Evolutionary conservation across 2,888 invertebrate species (phyloP).

Genomic region (Pachliopta kotzebuea): DNA sequence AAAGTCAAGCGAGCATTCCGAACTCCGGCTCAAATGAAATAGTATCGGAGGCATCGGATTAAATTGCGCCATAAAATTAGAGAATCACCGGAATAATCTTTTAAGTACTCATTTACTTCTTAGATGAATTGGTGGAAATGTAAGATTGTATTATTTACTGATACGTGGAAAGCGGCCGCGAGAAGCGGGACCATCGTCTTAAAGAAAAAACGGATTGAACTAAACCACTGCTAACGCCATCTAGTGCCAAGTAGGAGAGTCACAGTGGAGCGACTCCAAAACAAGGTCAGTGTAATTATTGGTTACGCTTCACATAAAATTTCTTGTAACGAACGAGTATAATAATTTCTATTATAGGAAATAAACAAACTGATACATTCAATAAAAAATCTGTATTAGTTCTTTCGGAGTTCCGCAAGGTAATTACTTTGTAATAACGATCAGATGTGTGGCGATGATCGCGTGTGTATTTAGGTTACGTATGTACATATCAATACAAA

Average conservation of each 20-base stretch:
- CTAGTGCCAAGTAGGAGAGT: slow-evolving; percentile 60
- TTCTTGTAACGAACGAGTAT: too few relatives aligned
- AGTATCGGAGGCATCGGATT: slow-evolving; percentile 24
- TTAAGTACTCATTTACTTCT: slow-evolving; percentile 13
- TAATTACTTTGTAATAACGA: too few relatives aligned
- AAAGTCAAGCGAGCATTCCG: slow-evolving; percentile 25
- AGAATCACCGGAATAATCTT: slow-evolving; percentile 13
- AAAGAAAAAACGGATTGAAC: not conserved
- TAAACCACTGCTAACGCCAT: slow-evolving; percentile 55
- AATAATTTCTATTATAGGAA: too few relatives aligned
- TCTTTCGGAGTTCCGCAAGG: too few relatives aligned
- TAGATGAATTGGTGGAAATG: not conserved
- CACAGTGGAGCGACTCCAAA: not conserved
- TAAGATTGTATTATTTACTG: slow-evolving; percentile 4
- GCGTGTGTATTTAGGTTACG: too few relatives aligned
- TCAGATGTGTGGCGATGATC: too few relatives aligned
- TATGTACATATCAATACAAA: too few relatives aligned
- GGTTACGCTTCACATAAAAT: not conserved
- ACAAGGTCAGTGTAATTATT: slow-evolving; percentile 5
- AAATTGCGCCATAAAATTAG: slow-evolving; percentile 25
- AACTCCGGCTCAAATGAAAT: slow-evolving; percentile 32
- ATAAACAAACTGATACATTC: too few relatives aligned
- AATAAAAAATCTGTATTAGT: too few relatives aligned
- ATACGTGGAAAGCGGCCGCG: not conserved
- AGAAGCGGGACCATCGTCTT: not conserved